phyloP scores from a whole-genome alignment of 2,888 invertebrate genomes.

The Vanessa cardui region DNA sequence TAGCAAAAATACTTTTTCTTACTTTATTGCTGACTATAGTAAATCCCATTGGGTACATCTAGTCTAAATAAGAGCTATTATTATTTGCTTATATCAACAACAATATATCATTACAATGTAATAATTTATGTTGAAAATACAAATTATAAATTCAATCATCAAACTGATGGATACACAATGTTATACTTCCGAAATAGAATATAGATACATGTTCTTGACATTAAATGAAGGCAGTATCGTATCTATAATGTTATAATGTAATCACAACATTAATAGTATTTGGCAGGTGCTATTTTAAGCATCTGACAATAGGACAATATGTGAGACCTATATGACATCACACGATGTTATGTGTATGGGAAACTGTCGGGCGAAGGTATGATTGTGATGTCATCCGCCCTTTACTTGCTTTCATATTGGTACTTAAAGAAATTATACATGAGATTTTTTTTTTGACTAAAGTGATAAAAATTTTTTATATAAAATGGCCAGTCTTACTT shows the following conservation, averaged over 20 bases:
- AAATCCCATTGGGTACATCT: no score
- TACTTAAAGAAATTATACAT: not conserved
- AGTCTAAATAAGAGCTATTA: no score
- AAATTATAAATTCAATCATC: no score
- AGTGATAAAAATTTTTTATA: not conserved
- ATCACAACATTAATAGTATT: slow-evolving; percentile 24
- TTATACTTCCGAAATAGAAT: slow-evolving; percentile 4
- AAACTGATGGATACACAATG: not conserved
- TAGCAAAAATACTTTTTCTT: no score
- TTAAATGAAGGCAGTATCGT: not conserved
- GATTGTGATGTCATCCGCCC: slow-evolving; percentile 18
- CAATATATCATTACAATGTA: no score
- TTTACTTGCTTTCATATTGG: not conserved
- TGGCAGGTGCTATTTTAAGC: slow-evolving; percentile 37
- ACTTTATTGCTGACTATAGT: no score
- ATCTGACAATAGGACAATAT: slow-evolving; percentile 45
- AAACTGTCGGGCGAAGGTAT: slow-evolving; percentile 5
- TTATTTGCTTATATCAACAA: no score
- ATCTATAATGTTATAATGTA: slow-evolving; percentile 14
- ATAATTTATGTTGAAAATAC: no score
- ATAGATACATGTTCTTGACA: slow-evolving; percentile 18
- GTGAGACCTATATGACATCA: slow-evolving; percentile 43
- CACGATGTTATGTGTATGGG: slow-evolving; percentile 8
- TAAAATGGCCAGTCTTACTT: no score
- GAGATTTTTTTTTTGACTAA: not conserved